Percentiles rank a stretch among this genome's conserved stretches.
Conservation (phyloP, 2,797 vertebrate species). For the Dendrocincla tyrannina region DNA sequence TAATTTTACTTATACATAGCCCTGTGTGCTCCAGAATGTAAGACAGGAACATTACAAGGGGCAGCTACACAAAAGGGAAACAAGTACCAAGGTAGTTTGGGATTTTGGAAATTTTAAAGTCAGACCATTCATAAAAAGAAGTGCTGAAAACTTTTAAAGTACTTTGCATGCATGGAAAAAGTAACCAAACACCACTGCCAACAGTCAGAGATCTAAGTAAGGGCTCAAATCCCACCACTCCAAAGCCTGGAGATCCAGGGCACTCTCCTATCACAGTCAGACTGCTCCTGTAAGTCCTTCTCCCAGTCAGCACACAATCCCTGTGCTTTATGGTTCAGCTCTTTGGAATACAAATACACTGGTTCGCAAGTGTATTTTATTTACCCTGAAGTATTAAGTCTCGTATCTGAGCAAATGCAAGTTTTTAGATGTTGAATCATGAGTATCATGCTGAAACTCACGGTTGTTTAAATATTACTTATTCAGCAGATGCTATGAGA, state of each 20-base stretch:
- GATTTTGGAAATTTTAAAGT: constrained; percentile 1
- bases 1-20: background rate
- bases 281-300: background rate
- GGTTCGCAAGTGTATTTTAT: background rate
- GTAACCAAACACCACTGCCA: background rate
- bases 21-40: background rate
- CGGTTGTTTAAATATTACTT: background rate
- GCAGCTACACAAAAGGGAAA: constrained; percentile 31
- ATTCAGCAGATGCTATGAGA: background rate
- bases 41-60: background rate
- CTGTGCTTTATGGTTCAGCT: background rate
- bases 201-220: background rate
- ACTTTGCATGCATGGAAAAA: background rate
- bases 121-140: background rate
- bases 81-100: background rate
- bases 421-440: background rate
- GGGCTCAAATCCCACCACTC: background rate
- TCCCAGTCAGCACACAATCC: background rate
- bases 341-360: background rate
- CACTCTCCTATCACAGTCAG: background rate
- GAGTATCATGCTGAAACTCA: background rate
- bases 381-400: background rate
- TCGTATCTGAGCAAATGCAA: background rate
- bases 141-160: background rate
- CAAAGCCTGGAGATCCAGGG: background rate